phyloP scores from a whole-genome alignment of 1,140 invertebrate genomes.

The Pogonognathellus flavescens region DNA sequence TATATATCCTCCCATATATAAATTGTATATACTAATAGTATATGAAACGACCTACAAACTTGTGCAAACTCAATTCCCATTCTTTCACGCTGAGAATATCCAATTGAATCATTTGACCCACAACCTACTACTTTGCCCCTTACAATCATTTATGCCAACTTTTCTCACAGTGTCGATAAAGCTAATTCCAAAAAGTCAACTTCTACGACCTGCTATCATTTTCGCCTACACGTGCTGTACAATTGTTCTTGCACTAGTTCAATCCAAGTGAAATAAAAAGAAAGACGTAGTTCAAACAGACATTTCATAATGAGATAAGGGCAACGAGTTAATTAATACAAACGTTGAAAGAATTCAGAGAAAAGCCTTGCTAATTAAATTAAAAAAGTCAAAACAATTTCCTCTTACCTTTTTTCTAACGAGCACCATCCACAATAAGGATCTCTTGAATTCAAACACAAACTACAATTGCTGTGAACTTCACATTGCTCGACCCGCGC shows the following conservation, averaged over 20 bases:
- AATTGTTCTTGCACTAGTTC: no score
- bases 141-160: background rate
- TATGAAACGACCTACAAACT: constrained; percentile 11
- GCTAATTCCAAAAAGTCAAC: background rate
- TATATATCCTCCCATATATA: background rate
- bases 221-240: no score
- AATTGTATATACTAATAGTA: background rate
- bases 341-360: no score
- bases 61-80: constrained; percentile 24
- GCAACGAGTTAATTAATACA: background rate
- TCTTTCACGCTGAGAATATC: constrained; percentile 9
- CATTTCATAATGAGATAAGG: background rate
- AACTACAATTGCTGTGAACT: constrained; percentile 88
- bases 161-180: background rate
- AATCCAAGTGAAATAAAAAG: no score
- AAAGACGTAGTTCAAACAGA: no score
- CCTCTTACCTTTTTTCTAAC: constrained; percentile 85
- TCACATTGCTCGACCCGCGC: constrained; percentile 93
- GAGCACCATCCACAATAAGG: constrained; percentile 99
- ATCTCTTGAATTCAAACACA: constrained; percentile 91
- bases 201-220: no score
- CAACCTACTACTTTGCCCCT: background rate
- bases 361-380: no score
- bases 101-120: constrained; percentile 31
- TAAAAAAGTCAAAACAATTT: background rate